Conservation (phyloP, 2,888 invertebrate species). For the Tiphia femorata region DNA sequence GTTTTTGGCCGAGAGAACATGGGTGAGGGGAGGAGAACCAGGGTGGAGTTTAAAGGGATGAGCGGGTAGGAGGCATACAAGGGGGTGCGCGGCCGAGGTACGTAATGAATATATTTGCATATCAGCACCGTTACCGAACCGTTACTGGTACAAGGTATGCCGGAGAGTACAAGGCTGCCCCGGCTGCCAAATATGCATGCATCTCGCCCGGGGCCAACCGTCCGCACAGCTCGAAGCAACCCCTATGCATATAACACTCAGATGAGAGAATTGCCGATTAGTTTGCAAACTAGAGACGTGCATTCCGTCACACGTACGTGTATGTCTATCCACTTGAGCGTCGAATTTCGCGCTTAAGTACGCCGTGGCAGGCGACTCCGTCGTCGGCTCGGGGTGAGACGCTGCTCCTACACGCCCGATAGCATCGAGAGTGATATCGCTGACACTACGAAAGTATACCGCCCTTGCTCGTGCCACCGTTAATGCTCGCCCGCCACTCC, state of each 20-base stretch:
- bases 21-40: slow-evolving; percentile 25
- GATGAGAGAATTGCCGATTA: slow-evolving; percentile 65
- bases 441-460: no score
- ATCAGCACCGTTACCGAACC: slow-evolving; percentile 64
- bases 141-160: slow-evolving; percentile 62
- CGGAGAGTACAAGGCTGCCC: slow-evolving; percentile 55
- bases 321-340: slow-evolving; percentile 39
- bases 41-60: slow-evolving; percentile 10
- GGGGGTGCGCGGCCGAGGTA: slow-evolving; percentile 53
- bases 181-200: slow-evolving; percentile 66
- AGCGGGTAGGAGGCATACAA: slow-evolving; percentile 18
- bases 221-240: slow-evolving; percentile 51
- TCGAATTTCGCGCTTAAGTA: slow-evolving; percentile 47
- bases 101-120: slow-evolving; percentile 69
- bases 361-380: neutral
- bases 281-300: slow-evolving; percentile 57
- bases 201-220: slow-evolving; percentile 59
- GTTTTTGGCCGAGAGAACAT: slow-evolving; percentile 34
- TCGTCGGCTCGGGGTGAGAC: no score
- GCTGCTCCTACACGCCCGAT: no score
- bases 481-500: no score
- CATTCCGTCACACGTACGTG: slow-evolving; percentile 40
- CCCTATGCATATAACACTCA: slow-evolving; percentile 58
- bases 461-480: no score
- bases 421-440: no score